These are phyloP conservation scores for Erebia ligea DNA, from an alignment of 2,888 invertebrate species.

Conservation along the genomic window DNA sequence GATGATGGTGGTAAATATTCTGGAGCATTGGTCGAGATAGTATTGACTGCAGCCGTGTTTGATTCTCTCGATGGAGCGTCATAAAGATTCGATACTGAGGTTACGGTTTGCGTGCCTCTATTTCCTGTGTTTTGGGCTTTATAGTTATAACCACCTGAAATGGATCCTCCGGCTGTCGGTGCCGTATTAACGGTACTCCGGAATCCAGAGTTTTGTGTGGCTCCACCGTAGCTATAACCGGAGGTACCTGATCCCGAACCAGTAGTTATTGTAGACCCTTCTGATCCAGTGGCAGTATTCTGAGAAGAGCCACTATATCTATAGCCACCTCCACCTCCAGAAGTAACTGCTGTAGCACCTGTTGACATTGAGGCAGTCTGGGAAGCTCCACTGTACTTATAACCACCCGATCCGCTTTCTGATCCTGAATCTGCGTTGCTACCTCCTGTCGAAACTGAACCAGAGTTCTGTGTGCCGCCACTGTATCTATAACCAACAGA, in stretches of 20 bases:
- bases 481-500: slow-evolving; percentile 23
- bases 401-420: slow-evolving; percentile 40
- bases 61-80: slow-evolving; percentile 26
- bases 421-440: slow-evolving; percentile 3
- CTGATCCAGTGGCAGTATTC: slow-evolving; percentile 5
- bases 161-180: slow-evolving; percentile 37
- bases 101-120: slow-evolving; percentile 34
- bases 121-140: slow-evolving; percentile 40
- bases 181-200: slow-evolving; percentile 28
- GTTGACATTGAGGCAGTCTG: slow-evolving; percentile 10
- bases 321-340: slow-evolving; percentile 22
- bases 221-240: slow-evolving; percentile 31
- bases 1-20: slow-evolving; percentile 64
- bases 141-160: slow-evolving; percentile 47
- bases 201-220: slow-evolving; percentile 14
- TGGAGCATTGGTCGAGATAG: slow-evolving; percentile 65
- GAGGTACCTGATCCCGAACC: slow-evolving; percentile 15
- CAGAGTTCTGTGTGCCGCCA: slow-evolving; percentile 12
- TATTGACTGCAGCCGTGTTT: slow-evolving; percentile 35
- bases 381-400: slow-evolving; percentile 46
- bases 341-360: slow-evolving; percentile 1
- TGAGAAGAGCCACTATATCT: slow-evolving; percentile 23
- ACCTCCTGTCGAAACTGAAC: slow-evolving; percentile 3
- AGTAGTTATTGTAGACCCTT: slow-evolving; percentile 3
- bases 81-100: slow-evolving; percentile 47